These are phyloP conservation scores for Mobula birostris DNA, from an alignment of 2,113 vertebrate genomes.

Conservation along the genomic window DNA sequence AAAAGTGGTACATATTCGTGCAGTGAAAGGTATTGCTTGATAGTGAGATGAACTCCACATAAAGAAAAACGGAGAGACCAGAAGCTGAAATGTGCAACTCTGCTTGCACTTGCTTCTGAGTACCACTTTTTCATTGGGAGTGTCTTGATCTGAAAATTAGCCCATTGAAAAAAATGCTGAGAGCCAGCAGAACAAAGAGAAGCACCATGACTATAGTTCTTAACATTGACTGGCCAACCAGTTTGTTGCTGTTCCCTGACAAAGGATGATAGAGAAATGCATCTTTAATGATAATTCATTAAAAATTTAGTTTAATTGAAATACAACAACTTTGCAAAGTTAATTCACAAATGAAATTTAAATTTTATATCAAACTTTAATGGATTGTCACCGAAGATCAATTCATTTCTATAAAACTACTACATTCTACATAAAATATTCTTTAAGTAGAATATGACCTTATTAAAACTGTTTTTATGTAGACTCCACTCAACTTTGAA, in stretches of 20 bases:
- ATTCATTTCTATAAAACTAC: slow-evolving; percentile 31
- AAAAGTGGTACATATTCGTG: not conserved
- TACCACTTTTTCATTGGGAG: not conserved
- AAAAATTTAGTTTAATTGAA: slow-evolving; percentile 34
- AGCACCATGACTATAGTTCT: not conserved
- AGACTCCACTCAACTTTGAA: slow-evolving; percentile 25
- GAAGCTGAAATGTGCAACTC: not conserved
- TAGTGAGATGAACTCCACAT: not conserved
- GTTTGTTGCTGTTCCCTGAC: not conserved
- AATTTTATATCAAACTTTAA: slow-evolving; percentile 30
- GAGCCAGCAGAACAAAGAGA: not conserved
- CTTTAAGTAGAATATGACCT: slow-evolving; percentile 28
- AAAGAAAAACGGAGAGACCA: too few species aligned
- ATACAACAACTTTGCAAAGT: not conserved
- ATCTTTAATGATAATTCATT: slow-evolving; percentile 18
- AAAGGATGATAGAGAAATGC: not conserved
- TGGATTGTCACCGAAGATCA: slow-evolving; percentile 21
- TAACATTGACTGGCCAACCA: not conserved
- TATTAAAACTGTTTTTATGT: slow-evolving; percentile 27
- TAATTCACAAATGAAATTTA: slow-evolving; percentile 5
- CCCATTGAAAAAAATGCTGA: not conserved
- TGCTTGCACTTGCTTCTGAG: not conserved
- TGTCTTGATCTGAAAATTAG: not conserved
- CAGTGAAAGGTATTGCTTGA: not conserved
- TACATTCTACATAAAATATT: not conserved